A percentile compares a stretch with the other conserved stretches of the same genome.
Conservation (phyloP, 2,888 invertebrate genomes). For the Trichopria drosophilae region DNA sequence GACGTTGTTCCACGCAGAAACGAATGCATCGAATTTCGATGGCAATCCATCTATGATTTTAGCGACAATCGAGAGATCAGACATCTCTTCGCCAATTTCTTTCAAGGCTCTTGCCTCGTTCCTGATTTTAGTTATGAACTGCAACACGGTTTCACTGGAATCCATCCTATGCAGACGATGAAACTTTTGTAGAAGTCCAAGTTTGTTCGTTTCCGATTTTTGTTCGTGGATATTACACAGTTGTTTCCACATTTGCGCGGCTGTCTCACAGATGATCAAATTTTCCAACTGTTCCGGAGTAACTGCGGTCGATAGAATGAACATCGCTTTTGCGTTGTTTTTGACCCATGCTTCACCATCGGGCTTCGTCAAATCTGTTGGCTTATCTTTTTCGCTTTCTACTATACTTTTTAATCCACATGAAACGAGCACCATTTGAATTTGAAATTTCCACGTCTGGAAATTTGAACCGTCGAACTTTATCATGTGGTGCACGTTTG, state of each 20-base stretch:
- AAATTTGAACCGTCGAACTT: constrained; percentile 40
- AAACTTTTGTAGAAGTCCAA: constrained; percentile 28
- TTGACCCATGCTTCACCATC: constrained; percentile 27
- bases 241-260: constrained; percentile 33
- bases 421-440: constrained; percentile 29
- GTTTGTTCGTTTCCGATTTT: constrained; percentile 33
- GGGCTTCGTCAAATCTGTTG: constrained; percentile 8
- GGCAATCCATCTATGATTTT: constrained; percentile 40
- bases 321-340: constrained; percentile 31
- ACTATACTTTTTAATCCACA: constrained; percentile 26
- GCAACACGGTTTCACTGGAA: constrained; percentile 26
- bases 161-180: constrained; percentile 28
- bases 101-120: constrained; percentile 35
- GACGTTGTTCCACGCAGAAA: constrained; percentile 40
- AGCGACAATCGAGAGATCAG: constrained; percentile 33
- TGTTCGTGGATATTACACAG: constrained; percentile 31
- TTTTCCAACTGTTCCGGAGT: constrained; percentile 30
- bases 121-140: constrained; percentile 29
- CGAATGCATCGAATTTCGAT: constrained; percentile 33
- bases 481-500: too few relatives aligned
- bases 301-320: constrained; percentile 15
- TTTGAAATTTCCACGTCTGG: constrained; percentile 39
- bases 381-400: constrained; percentile 15
- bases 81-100: constrained; percentile 37
- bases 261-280: constrained; percentile 30